These are phyloP conservation scores for Pipistrellus pipistrellus DNA, from an alignment of 2,797 vertebrate species.

Conservation along the genomic window DNA sequence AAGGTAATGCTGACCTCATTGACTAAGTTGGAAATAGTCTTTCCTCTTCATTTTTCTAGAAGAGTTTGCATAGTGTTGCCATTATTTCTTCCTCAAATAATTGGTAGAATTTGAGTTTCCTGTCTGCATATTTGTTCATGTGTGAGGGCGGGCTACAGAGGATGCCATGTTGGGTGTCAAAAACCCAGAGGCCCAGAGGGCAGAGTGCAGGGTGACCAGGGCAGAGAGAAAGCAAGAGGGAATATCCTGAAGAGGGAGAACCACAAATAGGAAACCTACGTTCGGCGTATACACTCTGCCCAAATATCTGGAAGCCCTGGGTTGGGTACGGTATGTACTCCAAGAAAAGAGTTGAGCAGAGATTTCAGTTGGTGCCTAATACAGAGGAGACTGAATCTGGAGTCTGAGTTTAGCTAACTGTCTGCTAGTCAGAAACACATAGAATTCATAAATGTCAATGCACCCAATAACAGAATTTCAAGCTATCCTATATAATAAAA, in stretches of 20 bases:
- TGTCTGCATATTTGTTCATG: background rate
- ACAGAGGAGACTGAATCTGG: background rate
- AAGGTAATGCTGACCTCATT: background rate
- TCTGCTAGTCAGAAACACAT: background rate
- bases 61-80: background rate
- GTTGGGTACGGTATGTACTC: background rate
- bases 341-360: background rate
- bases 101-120: slow-evolving; percentile 26
- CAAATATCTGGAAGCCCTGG: background rate
- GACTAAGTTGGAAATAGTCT: background rate
- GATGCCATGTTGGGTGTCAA: background rate
- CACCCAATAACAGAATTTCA: background rate
- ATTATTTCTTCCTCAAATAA: background rate
- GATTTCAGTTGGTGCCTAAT: background rate
- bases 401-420: background rate
- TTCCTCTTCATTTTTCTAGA: background rate
- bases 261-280: background rate
- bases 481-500: background rate
- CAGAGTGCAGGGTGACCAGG: background rate
- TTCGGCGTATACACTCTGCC: background rate
- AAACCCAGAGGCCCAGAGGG: background rate
- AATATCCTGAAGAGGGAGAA: background rate
- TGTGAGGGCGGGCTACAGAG: background rate
- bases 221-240: background rate
- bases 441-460: background rate